Conservation (phyloP, 2,888 invertebrate species). For the Drosophila koepferae region DNA sequence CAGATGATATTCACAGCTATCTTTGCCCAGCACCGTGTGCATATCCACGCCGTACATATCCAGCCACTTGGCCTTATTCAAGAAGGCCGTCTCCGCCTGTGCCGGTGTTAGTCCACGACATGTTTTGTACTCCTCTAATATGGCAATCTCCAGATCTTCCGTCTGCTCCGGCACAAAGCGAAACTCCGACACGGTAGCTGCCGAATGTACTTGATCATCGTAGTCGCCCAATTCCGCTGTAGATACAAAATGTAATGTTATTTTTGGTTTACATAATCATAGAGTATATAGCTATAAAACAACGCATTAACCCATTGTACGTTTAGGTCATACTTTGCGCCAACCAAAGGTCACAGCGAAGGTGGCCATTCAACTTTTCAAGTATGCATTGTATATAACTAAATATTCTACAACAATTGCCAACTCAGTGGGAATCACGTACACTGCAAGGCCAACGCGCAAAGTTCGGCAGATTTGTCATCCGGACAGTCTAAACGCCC, state of each 20-base stretch:
- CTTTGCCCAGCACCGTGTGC: conserved; percentile 98
- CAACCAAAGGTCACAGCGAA: conserved; percentile 33
- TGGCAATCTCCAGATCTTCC: conserved; percentile 97
- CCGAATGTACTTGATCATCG: conserved; percentile 95
- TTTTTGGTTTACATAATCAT: not conserved
- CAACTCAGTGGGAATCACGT: conserved; percentile 82
- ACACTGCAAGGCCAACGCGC: conserved; percentile 97
- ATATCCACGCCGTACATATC: conserved; percentile 99
- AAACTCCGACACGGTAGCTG: conserved; percentile 99
- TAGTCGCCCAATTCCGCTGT: conserved; percentile 98
- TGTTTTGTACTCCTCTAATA: conserved; percentile 96
- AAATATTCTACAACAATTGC: conserved; percentile 27
- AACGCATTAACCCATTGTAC: conserved; percentile 24
- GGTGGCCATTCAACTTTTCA: conserved; percentile 34
- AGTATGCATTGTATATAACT: conserved; percentile 41
- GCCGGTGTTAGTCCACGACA: conserved; percentile 95
- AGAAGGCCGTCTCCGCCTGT: conserved; percentile 96
- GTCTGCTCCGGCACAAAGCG: conserved; percentile 98
- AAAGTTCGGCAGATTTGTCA: conserved; percentile 94
- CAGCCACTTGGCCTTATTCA: conserved; percentile 98
- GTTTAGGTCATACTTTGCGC: conserved; percentile 3
- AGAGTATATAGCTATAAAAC: conserved; percentile 15
- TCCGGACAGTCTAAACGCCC: conserved; percentile 96
- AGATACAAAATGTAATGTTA: conserved; percentile 34
- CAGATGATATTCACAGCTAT: conserved; percentile 97